These are phyloP conservation scores for Spilosoma lubricipeda DNA, from an alignment of 2,888 invertebrate species.

Conservation along the genomic window DNA sequence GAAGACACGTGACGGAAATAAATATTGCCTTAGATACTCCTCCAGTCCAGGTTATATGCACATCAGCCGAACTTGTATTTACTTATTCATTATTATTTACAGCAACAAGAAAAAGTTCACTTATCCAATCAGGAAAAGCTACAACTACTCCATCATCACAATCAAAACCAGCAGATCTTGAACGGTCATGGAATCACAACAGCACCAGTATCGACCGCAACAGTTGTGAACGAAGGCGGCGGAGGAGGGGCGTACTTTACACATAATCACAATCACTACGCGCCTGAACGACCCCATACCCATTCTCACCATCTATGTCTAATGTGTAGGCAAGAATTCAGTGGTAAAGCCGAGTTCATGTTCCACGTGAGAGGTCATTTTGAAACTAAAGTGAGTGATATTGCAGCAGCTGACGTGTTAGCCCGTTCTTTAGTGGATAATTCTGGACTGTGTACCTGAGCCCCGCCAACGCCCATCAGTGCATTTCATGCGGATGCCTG, in stretches of 20 bases:
- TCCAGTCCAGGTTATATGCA: too few species aligned
- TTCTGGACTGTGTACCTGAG: constrained; percentile 86
- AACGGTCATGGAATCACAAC: constrained; percentile 80
- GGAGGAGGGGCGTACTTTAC: constrained; percentile 78
- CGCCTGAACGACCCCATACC: constrained; percentile 79
- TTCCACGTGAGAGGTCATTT: constrained; percentile 89
- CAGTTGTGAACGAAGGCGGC: constrained; percentile 77
- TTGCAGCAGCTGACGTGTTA: constrained; percentile 83
- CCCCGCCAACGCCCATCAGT: constrained; percentile 76
- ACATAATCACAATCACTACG: constrained; percentile 81
- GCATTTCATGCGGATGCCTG: constrained; percentile 76
- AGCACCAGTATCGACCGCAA: constrained; percentile 79
- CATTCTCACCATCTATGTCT: constrained; percentile 87
- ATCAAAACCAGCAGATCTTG: constrained; percentile 81
- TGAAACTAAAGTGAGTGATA: constrained; percentile 85
- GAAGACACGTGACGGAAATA: too few species aligned
- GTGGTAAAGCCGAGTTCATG: constrained; percentile 89
- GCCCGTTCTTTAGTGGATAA: constrained; percentile 84
- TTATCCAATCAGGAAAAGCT: constrained; percentile 82
- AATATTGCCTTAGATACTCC: too few species aligned
- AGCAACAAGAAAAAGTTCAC: constrained; percentile 84
- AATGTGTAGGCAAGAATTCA: constrained; percentile 89
- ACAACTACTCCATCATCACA: constrained; percentile 81
- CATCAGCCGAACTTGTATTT: neutral
- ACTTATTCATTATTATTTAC: constrained; percentile 35